Base-by-base conservation (phyloP, 2,888 invertebrate species). In the Atherix ibis region DNA sequence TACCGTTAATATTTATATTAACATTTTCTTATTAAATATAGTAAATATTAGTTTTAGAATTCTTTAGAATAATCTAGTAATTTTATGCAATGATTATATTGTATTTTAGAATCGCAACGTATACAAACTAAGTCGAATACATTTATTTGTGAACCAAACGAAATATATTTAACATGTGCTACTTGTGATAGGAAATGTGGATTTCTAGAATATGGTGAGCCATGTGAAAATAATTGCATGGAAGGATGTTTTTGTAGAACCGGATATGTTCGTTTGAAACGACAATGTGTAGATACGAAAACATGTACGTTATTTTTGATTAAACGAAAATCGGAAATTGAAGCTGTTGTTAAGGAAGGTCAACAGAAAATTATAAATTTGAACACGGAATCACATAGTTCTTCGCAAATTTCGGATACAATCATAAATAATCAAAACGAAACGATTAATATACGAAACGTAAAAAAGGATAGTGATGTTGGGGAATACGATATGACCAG, bases 91-190 rank as follows among this genome's bases (percentile, higher is more conserved):
- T n/a, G n/a, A n/a, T n/a, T n/a, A n/a, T n/a, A n/a, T n/a, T n/a
- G n/a, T n/a, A n/a, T n/a, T n/a, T n/a, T n/a, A n/a, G n/a, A n/a
- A n/a, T n/a, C n/a, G n/a, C n/a, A n/a, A n/a, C n/a, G n/a, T n/a
- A n/a, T n/a, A n/a, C n/a, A n/a, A n/a, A n/a, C n/a, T n/a, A 17
- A 26, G 5, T 4, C 19, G 5, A 35, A 35, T 14, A 35, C 31
- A 18, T 13, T 31, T 18, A 35, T 35, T 26, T 35, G 35, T 15
- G 35, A 35, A 12, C 12, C 25, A 17, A 35, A 35, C 19, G 35
- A 35, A 26, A 15, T 18, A 12, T 35, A 35, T 15, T 14, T 31
- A 8, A 35, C 25, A 13, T 35, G 35, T 14, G 31, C 30, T 29
- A 26, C 26, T 18, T 35, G 35, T 27, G 35, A 35, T 5, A 19